These are phyloP conservation scores for Ancistrus triradiatus DNA, from an alignment of 2,113 vertebrate species.

Conservation along the genomic window DNA sequence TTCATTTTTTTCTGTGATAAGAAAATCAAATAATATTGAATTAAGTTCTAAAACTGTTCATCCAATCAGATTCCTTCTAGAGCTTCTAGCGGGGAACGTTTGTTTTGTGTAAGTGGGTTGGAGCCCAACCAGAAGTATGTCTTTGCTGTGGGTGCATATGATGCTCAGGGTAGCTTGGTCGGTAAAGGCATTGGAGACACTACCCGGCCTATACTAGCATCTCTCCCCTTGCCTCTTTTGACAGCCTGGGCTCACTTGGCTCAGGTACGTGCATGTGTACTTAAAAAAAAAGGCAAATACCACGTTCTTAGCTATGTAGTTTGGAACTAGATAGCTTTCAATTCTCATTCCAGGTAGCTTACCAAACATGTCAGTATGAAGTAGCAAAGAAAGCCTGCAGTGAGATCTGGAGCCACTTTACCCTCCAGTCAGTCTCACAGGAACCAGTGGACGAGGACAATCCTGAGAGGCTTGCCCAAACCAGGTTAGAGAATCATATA, in stretches of 20 bases:
- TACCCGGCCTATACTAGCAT: conserved; percentile 80
- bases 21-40: no score
- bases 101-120: conserved; percentile 77
- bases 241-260: conserved; percentile 79
- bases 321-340: neutral
- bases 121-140: conserved; percentile 84
- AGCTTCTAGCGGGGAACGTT: conserved; percentile 67
- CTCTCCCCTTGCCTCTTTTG: conserved; percentile 74
- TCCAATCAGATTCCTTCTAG: conserved; percentile 75
- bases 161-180: conserved; percentile 75
- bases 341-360: conserved; percentile 73
- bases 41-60: neutral
- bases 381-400: conserved; percentile 79
- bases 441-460: neutral
- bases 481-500: conserved; percentile 39
- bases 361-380: conserved; percentile 72
- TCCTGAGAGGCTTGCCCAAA: conserved; percentile 44
- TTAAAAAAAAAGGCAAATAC: neutral
- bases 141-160: conserved; percentile 89
- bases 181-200: conserved; percentile 76
- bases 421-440: conserved; percentile 43
- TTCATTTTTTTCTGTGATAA: no score
- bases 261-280: conserved; percentile 65
- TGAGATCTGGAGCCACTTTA: conserved; percentile 83
- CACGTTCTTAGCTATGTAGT: neutral